Base-by-base conservation (phyloP, 1,140 invertebrate species). In the Coptotermes formosanus region DNA sequence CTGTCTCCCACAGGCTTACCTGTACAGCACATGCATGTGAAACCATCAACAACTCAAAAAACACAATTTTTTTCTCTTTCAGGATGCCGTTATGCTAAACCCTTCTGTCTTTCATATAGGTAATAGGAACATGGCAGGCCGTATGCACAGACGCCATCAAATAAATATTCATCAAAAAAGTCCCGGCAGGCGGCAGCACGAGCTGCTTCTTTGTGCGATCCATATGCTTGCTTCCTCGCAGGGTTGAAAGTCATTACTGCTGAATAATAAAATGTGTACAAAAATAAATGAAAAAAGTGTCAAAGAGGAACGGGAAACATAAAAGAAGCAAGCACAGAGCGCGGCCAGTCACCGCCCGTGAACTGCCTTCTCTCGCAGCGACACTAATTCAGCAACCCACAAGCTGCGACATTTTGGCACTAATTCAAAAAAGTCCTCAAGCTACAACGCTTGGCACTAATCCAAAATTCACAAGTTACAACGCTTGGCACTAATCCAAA, bases 141-240 rank as follows among this genome's bases (percentile, higher is more conserved):
- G 30, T 38, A 64, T 30, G 83, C 83, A 55, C 48, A 84, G 30
- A 45, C 52, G 83, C 83, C 83, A 84, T 84, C 83, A 59, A 84
- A 84, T 84, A 84, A 84, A 84, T 84, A 84, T 84, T 84, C 83
- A 84, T 84, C 83, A 83, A 84, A 84, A 84, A 64, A 55, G 30
- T 52, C 48, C 30, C 83, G 48, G 83, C 48, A 55, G 82, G 44
- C 82, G 82, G 44, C 48, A 55, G 44, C 83, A 45, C 59, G 21
- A 52, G 32, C 45, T 30, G n/a, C 48, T 52, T 32, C 52, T 84
- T 64, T 64, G 83, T 84, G 48, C 48, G 38, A 84, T 32, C 44
- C 82, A 52, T 84, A 48, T 64, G 83, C 48, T 55, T 75, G 64
- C 64, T 16, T 75, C 64, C 64, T 75, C 64, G 45, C 48, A 55